Evolutionary conservation across 1,140 invertebrate genomes (phyloP).

Genomic region (Camponotus pennsylvanicus): DNA sequence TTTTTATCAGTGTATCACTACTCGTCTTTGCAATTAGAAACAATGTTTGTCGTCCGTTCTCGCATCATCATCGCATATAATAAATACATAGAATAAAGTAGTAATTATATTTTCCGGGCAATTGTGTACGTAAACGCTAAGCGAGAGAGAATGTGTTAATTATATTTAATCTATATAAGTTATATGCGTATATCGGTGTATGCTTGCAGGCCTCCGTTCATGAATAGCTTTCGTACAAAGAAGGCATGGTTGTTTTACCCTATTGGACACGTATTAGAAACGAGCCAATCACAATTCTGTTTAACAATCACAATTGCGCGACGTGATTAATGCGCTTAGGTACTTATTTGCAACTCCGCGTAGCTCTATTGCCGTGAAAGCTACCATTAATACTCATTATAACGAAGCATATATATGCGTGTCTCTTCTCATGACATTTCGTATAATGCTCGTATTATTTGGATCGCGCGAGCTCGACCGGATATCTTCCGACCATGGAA

Average conservation of each 20-base stretch:
- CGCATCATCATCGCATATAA: background rate
- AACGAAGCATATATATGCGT: background rate
- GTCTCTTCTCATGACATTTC: constrained; percentile 42
- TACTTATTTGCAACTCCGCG: constrained; percentile 28
- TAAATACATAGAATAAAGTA: background rate
- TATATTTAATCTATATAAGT: constrained; percentile 38
- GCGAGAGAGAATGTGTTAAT: constrained; percentile 12
- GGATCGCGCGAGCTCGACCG: constrained; percentile 5
- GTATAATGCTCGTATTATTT: constrained; percentile 50
- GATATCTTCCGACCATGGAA: constrained; percentile 41
- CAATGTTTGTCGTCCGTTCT: background rate
- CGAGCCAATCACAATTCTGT: background rate
- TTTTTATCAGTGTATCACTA: too few relatives aligned
- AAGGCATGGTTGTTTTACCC: constrained; percentile 15
- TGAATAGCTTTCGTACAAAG: constrained; percentile 37
- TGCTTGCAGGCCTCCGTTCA: background rate
- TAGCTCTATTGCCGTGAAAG: background rate
- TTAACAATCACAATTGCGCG: constrained; percentile 29
- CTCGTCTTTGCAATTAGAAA: background rate
- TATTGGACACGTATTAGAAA: background rate
- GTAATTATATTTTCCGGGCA: background rate
- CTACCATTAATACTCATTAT: constrained; percentile 42
- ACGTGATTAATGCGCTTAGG: constrained; percentile 40
- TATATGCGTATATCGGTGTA: background rate
- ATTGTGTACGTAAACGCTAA: background rate